Evolutionary conservation across 2,113 vertebrate genomes (phyloP).

Genomic region (Oophaga pumilio): DNA sequence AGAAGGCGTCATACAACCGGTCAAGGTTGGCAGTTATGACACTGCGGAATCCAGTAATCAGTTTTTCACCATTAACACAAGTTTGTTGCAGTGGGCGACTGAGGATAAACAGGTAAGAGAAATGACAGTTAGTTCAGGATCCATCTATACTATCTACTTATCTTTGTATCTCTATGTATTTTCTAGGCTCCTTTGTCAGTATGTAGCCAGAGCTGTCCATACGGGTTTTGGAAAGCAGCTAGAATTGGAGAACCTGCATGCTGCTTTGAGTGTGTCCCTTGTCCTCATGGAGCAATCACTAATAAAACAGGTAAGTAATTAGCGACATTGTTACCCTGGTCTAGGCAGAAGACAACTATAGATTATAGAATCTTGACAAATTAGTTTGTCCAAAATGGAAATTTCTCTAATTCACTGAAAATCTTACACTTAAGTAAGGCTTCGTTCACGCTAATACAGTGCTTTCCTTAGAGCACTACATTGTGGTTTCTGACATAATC

Average conservation of each 20-base stretch:
- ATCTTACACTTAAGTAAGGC: too few relatives aligned
- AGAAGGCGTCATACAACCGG: not conserved
- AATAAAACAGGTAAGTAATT: constrained; percentile 22
- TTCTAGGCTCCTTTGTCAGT: constrained; percentile 49
- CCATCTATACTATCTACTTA: too few relatives aligned
- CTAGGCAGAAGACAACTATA: too few relatives aligned
- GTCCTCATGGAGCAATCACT: constrained; percentile 29
- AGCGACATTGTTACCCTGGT: not conserved
- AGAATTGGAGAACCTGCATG: constrained; percentile 31
- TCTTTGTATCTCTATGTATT: not conserved
- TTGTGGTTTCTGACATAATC: too few relatives aligned
- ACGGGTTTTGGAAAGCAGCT: constrained; percentile 50
- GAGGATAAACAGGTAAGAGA: not conserved
- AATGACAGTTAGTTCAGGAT: too few relatives aligned
- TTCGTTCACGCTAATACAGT: too few relatives aligned
- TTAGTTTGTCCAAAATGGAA: too few relatives aligned
- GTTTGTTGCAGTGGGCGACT: not conserved
- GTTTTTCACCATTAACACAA: constrained; percentile 34
- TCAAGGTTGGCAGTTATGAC: constrained; percentile 37
- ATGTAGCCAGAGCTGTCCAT: constrained; percentile 55
- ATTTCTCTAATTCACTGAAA: too few relatives aligned
- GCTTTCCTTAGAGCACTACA: too few relatives aligned
- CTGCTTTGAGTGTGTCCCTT: constrained; percentile 28
- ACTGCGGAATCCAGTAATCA: not conserved
- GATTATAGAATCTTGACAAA: too few relatives aligned